Evolutionary conservation across 2,888 invertebrate genomes (phyloP).

Genomic region (Parelbella ahira): DNA sequence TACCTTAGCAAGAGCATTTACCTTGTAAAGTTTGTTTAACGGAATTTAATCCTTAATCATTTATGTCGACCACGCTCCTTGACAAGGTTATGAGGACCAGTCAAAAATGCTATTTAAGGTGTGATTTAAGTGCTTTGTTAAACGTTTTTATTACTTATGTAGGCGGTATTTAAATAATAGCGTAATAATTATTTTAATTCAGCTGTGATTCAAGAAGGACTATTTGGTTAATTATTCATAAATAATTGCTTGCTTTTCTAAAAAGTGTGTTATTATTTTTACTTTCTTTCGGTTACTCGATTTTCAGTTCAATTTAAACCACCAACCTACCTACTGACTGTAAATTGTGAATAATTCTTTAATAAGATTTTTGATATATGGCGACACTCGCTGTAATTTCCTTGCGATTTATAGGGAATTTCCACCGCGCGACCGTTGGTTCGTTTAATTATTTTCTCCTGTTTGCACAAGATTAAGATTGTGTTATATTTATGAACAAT

Average conservation of each 20-base stretch:
- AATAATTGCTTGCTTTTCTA: too few relatives aligned
- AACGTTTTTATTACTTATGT: too few relatives aligned
- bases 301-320: too few relatives aligned
- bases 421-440: constrained; percentile 43
- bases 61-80: constrained; percentile 10
- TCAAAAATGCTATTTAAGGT: too few relatives aligned
- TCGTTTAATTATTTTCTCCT: constrained; percentile 64
- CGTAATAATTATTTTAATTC: too few relatives aligned
- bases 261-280: too few relatives aligned
- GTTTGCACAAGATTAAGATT: constrained; percentile 64
- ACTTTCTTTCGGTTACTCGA: too few relatives aligned
- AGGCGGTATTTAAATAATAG: too few relatives aligned
- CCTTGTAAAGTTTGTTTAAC: constrained; percentile 69
- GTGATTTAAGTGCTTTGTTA: too few relatives aligned
- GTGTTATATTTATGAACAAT: constrained; percentile 38
- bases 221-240: too few relatives aligned
- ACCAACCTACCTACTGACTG: too few relatives aligned
- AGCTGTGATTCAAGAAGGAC: too few relatives aligned
- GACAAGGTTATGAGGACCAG: not conserved
- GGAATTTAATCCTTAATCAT: constrained; percentile 61
- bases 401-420: constrained; percentile 56
- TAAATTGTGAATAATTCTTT: constrained; percentile 64
- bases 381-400: constrained; percentile 54
- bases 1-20: constrained; percentile 52
- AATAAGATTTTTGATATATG: constrained; percentile 61